Conservation (phyloP, 1,140 invertebrate species). For the Atta texana region DNA sequence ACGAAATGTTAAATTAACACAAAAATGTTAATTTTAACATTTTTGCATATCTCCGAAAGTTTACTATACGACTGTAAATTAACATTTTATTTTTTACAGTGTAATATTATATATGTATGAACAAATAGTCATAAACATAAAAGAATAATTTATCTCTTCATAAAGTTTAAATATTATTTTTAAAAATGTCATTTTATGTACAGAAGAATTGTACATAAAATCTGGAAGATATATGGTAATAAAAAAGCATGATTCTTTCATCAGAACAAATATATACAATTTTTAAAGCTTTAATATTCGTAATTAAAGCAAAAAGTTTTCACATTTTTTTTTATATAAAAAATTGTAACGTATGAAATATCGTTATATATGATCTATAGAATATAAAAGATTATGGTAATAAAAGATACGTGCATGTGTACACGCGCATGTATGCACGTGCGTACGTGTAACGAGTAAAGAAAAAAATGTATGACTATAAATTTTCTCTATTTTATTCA, state of each 20-base stretch:
- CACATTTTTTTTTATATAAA: slow-evolving; percentile 1
- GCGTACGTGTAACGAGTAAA: neutral
- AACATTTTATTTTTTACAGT: no score
- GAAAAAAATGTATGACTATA: slow-evolving; percentile 2
- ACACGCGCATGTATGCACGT: neutral
- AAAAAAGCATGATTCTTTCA: no score
- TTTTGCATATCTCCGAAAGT: no score
- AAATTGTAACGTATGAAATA: neutral
- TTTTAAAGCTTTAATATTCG: neutral
- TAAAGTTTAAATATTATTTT: neutral
- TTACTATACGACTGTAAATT: no score
- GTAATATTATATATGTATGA: neutral
- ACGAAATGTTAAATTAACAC: no score
- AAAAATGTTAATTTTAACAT: no score
- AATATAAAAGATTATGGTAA: no score
- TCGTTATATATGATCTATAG: no score
- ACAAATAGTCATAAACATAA: neutral
- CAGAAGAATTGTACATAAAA: no score
- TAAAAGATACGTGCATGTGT: neutral
- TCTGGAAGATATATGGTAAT: no score
- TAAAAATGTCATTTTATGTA: neutral
- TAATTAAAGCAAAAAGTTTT: neutral
- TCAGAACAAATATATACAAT: neutral
- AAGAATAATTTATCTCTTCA: neutral
- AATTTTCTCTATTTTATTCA: neutral